phyloP scores from a whole-genome alignment of 2,797 vertebrate species.

The Chromobotia macracanthus region DNA sequence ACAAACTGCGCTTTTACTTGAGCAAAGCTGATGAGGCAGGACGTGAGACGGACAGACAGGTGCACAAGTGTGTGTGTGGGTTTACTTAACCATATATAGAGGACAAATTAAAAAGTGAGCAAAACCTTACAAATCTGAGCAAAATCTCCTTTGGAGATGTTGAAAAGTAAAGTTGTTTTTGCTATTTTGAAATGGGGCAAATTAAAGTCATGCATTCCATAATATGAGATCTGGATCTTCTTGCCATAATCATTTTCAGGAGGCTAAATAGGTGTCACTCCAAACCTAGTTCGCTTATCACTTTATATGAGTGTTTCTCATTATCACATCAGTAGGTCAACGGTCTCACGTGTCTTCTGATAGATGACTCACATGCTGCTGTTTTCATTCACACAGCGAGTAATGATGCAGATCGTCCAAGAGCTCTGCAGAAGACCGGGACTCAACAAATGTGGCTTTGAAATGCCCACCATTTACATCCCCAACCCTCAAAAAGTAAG shows the following conservation, averaged over 20 bases:
- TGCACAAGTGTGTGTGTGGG: conserved; percentile 25
- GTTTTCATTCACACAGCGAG: conserved; percentile 69
- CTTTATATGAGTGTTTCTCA: neutral
- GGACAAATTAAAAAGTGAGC: no score
- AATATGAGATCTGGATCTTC: neutral
- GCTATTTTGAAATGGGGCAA: neutral
- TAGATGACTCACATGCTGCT: neutral
- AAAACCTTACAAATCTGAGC: no score
- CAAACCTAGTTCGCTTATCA: neutral
- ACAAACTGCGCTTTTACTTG: conserved; percentile 81
- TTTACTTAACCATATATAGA: neutral
- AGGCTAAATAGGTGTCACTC: neutral
- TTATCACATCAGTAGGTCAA: neutral
- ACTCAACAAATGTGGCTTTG: conserved; percentile 85
- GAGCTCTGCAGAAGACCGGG: conserved; percentile 83
- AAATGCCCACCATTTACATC: conserved; percentile 86
- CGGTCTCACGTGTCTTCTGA: neutral
- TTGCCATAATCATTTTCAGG: neutral
- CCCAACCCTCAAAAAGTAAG: conserved; percentile 82
- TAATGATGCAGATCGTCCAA: conserved; percentile 87
- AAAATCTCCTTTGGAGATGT: no score
- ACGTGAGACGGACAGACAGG: conserved; percentile 81
- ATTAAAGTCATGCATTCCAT: neutral
- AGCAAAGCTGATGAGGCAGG: conserved; percentile 82
- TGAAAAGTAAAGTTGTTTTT: no score